Percentiles rank a stretch among this genome's conserved stretches.
These are phyloP conservation scores for Solea solea DNA, from an alignment of 2,113 vertebrate genomes.

Conservation along the genomic window DNA sequence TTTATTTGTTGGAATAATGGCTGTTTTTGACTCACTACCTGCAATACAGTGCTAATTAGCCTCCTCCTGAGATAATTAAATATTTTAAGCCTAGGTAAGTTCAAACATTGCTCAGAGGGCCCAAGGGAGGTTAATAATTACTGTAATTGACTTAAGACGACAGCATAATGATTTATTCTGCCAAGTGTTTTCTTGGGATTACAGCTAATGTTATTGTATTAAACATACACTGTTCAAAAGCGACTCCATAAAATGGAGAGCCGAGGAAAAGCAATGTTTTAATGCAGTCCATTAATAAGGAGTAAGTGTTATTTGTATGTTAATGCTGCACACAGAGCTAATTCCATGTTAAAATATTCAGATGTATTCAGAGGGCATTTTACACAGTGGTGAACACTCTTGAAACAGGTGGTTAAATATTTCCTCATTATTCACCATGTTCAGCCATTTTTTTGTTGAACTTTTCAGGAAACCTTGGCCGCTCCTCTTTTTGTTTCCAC, in stretches of 20 bases:
- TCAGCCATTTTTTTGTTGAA: slow-evolving; percentile 35
- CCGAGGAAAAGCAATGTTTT: not conserved
- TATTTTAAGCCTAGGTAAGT: slow-evolving; percentile 61
- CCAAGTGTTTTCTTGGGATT: slow-evolving; percentile 60
- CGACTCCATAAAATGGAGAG: slow-evolving; percentile 10
- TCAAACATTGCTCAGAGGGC: slow-evolving; percentile 62
- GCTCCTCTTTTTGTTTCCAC: not conserved
- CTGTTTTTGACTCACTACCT: slow-evolving; percentile 61
- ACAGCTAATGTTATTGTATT: slow-evolving; percentile 41
- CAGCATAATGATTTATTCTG: slow-evolving; percentile 54
- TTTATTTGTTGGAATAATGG: slow-evolving; percentile 65
- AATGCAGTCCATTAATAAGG: not conserved
- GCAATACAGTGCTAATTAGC: slow-evolving; percentile 64
- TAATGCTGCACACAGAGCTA: slow-evolving; percentile 1
- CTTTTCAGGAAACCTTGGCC: slow-evolving; percentile 31
- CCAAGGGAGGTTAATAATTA: slow-evolving; percentile 69
- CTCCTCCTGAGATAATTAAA: slow-evolving; percentile 72
- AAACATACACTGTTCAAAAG: slow-evolving; percentile 9
- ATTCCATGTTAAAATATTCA: slow-evolving; percentile 11
- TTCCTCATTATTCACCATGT: slow-evolving; percentile 37
- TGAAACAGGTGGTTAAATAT: slow-evolving; percentile 26
- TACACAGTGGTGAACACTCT: slow-evolving; percentile 14
- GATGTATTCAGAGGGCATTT: not conserved
- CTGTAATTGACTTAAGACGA: slow-evolving; percentile 65
- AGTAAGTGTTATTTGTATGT: not conserved